These are phyloP conservation scores for Crax fasciolata DNA, from an alignment of 2,797 vertebrate species.

Conservation along the genomic window DNA sequence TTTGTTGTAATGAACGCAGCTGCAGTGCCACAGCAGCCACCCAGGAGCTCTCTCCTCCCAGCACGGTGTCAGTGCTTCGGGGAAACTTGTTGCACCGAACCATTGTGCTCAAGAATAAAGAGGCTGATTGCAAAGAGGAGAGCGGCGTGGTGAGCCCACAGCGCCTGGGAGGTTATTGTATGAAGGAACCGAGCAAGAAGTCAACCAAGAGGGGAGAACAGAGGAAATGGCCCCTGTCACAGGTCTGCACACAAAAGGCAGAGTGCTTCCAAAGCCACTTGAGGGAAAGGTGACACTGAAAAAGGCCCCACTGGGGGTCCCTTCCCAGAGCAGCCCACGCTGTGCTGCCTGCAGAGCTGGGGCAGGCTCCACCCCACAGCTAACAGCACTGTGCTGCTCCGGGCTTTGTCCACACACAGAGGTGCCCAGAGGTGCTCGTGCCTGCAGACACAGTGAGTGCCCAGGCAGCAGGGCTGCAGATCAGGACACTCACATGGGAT, in stretches of 20 bases:
- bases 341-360: not conserved
- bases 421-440: not conserved
- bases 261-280: not conserved
- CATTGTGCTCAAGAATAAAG: not conserved
- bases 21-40: not conserved
- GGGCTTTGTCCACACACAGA: not conserved
- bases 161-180: not conserved
- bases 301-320: not conserved
- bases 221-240: not conserved
- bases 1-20: not conserved
- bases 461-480: rapidly evolving
- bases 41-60: not conserved
- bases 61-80: rapidly evolving
- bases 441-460: not conserved
- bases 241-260: not conserved
- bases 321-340: not conserved
- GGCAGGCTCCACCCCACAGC: slow-evolving; percentile 23
- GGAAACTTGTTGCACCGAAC: not conserved
- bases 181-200: not conserved
- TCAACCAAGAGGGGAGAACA: not conserved
- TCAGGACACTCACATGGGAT: rapidly evolving
- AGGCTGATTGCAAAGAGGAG: rapidly evolving
- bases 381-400: not conserved
- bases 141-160: not conserved
- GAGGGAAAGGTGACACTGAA: not conserved